Evolutionary conservation across 2,888 invertebrate genomes (phyloP).

Genomic region (Teinopalpus imperialis): DNA sequence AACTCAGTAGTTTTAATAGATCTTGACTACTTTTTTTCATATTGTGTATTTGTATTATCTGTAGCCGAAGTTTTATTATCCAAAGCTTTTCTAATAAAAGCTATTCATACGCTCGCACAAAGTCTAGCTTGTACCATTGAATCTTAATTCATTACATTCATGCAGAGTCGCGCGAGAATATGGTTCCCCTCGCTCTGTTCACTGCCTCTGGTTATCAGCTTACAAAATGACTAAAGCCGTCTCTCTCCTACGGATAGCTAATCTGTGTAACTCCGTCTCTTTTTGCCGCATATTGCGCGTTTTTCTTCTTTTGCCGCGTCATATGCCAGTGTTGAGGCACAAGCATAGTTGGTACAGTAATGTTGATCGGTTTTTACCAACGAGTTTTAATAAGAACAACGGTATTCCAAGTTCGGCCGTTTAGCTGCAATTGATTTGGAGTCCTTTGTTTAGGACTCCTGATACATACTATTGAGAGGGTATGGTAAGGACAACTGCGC

Average conservation of each 20-base stretch:
- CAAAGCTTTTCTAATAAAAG: slow-evolving; percentile 53
- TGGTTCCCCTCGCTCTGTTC: slow-evolving; percentile 77
- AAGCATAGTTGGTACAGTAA: slow-evolving; percentile 60
- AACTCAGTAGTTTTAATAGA: slow-evolving; percentile 24
- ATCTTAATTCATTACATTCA: slow-evolving; percentile 80
- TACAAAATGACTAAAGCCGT: slow-evolving; percentile 75
- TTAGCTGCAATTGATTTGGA: slow-evolving; percentile 68
- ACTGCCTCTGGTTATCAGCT: slow-evolving; percentile 79
- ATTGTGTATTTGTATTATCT: slow-evolving; percentile 10
- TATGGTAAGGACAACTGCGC: slow-evolving; percentile 49
- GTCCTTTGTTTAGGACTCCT: slow-evolving; percentile 73
- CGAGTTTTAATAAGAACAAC: slow-evolving; percentile 32
- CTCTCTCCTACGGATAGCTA: slow-evolving; percentile 60
- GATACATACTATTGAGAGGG: slow-evolving; percentile 62
- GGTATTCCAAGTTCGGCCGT: slow-evolving; percentile 39
- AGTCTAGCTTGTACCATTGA: slow-evolving; percentile 66
- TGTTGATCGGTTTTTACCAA: slow-evolving; percentile 45
- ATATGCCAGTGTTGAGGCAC: slow-evolving; percentile 69
- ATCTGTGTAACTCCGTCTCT: slow-evolving; percentile 64
- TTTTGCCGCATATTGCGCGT: slow-evolving; percentile 75
- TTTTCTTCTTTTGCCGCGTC: slow-evolving; percentile 81
- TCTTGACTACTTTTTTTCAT: slow-evolving; percentile 9
- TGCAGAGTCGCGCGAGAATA: slow-evolving; percentile 77
- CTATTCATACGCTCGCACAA: slow-evolving; percentile 58
- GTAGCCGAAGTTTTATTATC: slow-evolving; percentile 27